These are phyloP conservation scores for Notolepis coatsorum DNA, from an alignment of 2,797 vertebrate species.

Conservation along the genomic window DNA sequence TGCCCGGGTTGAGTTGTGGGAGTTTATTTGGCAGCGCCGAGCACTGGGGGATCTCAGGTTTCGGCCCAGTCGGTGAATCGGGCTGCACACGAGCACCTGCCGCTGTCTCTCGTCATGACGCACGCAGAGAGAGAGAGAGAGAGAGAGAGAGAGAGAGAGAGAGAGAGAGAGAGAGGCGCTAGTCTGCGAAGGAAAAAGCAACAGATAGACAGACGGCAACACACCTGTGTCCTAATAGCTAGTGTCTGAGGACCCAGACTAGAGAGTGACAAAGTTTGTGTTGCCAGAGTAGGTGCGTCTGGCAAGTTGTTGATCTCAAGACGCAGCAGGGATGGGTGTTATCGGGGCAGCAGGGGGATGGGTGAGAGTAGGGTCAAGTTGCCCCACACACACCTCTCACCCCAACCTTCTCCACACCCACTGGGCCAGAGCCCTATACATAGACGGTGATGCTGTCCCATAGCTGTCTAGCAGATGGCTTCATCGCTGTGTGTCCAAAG, in stretches of 20 bases:
- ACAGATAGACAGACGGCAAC: too few relatives aligned
- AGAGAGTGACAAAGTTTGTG: constrained; percentile 4
- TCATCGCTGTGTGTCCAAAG: constrained; percentile 71
- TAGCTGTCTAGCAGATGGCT: constrained; percentile 86
- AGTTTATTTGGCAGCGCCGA: constrained; percentile 81
- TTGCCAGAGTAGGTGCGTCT: not conserved
- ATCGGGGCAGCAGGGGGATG: constrained; percentile 33
- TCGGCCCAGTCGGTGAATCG: constrained; percentile 72
- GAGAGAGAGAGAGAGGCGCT: not conserved
- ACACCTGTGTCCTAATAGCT: not conserved
- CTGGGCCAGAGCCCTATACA: constrained; percentile 81
- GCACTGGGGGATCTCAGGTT: constrained; percentile 81
- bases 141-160: not conserved
- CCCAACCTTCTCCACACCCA: constrained; percentile 45
- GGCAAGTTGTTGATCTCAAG: constrained; percentile 6
- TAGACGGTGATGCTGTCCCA: constrained; percentile 81
- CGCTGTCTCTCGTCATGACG: constrained; percentile 71
- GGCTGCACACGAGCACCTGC: constrained; percentile 78
- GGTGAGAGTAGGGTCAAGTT: constrained; percentile 69
- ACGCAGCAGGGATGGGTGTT: not conserved
- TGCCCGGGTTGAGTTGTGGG: constrained; percentile 67
- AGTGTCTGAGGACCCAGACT: not conserved
- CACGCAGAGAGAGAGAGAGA: constrained; percentile 5
- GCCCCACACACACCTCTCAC: constrained; percentile 42
- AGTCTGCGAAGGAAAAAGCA: constrained; percentile 11